phyloP scores from a whole-genome alignment of 1,140 invertebrate genomes.

The Philotrypesis tridentata region DNA sequence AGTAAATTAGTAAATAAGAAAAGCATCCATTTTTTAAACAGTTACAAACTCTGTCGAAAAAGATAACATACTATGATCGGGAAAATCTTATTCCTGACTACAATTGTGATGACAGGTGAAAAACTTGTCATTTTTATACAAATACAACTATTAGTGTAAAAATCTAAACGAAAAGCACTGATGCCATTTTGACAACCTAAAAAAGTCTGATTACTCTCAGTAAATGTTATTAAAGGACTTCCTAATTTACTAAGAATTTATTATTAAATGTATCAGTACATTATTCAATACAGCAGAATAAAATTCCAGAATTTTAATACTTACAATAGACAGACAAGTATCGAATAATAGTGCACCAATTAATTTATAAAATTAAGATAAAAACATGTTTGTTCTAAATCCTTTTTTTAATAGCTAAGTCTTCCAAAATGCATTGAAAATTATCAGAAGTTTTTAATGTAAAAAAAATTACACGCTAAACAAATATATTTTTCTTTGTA shows the following conservation, averaged over 20 bases:
- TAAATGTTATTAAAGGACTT: slow-evolving; percentile 8
- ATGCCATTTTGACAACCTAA: slow-evolving; percentile 33
- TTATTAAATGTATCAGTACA: neutral
- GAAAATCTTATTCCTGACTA: neutral
- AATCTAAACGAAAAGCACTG: slow-evolving; percentile 30
- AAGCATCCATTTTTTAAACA: neutral
- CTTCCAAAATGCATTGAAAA: neutral
- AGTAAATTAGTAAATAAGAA: neutral
- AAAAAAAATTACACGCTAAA: neutral
- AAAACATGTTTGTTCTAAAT: neutral
- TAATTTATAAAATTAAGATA: neutral
- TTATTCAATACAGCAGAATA: slow-evolving; percentile 19
- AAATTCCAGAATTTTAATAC: neutral
- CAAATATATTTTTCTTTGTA: neutral
- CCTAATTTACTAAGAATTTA: slow-evolving; percentile 25
- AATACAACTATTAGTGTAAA: slow-evolving; percentile 20
- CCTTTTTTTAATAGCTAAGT: neutral
- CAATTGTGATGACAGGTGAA: neutral
- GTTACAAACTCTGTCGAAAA: neutral
- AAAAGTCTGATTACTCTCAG: slow-evolving; percentile 38
- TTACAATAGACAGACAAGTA: neutral
- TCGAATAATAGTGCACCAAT: neutral
- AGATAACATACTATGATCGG: neutral
- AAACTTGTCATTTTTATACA: slow-evolving; percentile 17
- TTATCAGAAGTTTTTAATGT: neutral